These are phyloP conservation scores for Drosophila parvula DNA, from an alignment of 1,140 invertebrate species.

Conservation along the genomic window DNA sequence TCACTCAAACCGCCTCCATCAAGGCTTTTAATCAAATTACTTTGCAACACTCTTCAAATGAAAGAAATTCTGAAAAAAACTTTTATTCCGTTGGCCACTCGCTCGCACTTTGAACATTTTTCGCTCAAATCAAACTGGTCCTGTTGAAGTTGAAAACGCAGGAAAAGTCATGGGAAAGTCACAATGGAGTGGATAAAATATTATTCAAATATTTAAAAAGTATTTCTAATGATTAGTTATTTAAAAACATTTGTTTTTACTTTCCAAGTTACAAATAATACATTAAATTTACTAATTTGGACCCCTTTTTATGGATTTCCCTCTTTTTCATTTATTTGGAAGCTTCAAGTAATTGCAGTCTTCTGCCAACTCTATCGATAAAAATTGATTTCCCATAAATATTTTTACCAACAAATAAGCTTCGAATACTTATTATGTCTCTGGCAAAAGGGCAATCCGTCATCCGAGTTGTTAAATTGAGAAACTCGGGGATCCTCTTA, in stretches of 20 bases:
- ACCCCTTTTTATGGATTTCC: background rate
- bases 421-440: slow-evolving; percentile 14
- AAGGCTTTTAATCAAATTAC: slow-evolving; percentile 79
- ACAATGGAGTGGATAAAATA: background rate
- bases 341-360: background rate
- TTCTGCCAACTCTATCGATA: background rate
- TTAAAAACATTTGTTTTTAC: background rate
- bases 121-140: slow-evolving; percentile 1
- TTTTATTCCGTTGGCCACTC: slow-evolving; percentile 59
- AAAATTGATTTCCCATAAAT: slow-evolving; percentile 30
- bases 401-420: slow-evolving; percentile 31
- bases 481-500: slow-evolving; percentile 9
- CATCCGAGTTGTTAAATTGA: slow-evolving; percentile 26
- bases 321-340: background rate
- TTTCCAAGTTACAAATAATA: background rate
- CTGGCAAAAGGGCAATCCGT: slow-evolving; percentile 34
- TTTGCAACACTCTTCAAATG: slow-evolving; percentile 49
- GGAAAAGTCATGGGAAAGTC: background rate
- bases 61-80: slow-evolving; percentile 45
- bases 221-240: too few relatives aligned
- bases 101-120: slow-evolving; percentile 55
- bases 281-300: background rate
- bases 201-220: background rate
- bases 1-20: slow-evolving; percentile 24
- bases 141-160: slow-evolving; percentile 4